Evolutionary conservation across 1,140 invertebrate genomes (phyloP).

Genomic region (Drosophila orosa): DNA sequence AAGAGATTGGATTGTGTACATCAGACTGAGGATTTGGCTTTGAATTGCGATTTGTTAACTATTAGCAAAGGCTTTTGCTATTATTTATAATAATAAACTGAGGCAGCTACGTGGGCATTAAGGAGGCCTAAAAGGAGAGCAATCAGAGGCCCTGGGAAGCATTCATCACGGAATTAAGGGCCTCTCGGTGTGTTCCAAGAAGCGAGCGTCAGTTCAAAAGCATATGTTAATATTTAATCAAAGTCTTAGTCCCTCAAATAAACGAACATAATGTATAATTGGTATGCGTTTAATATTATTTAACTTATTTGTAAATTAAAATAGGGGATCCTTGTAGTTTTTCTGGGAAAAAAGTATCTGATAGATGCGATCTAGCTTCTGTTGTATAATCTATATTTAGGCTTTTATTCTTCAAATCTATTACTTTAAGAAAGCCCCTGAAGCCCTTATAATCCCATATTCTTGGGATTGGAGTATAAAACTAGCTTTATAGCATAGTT

Average conservation of each 20-base stretch:
- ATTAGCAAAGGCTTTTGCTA: background rate
- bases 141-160: background rate
- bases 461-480: too few species aligned
- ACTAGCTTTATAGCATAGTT: too few species aligned
- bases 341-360: too few species aligned
- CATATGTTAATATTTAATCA: background rate
- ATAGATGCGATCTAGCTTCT: too few species aligned
- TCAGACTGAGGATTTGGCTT: constrained; percentile 3
- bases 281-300: background rate
- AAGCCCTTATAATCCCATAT: too few species aligned
- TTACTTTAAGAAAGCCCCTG: too few species aligned
- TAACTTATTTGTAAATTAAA: background rate
- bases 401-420: too few species aligned
- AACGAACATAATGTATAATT: background rate
- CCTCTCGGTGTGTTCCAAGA: background rate
- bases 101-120: background rate
- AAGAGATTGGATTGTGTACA: constrained; percentile 9
- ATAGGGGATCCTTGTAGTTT: too few species aligned
- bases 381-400: too few species aligned
- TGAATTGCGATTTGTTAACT: background rate
- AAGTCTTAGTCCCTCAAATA: background rate
- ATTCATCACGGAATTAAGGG: background rate
- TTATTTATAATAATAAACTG: background rate
- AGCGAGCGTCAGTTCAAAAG: background rate
- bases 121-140: background rate